Base-by-base conservation (phyloP, 1,140 invertebrate genomes). In the Achroia grisella region DNA sequence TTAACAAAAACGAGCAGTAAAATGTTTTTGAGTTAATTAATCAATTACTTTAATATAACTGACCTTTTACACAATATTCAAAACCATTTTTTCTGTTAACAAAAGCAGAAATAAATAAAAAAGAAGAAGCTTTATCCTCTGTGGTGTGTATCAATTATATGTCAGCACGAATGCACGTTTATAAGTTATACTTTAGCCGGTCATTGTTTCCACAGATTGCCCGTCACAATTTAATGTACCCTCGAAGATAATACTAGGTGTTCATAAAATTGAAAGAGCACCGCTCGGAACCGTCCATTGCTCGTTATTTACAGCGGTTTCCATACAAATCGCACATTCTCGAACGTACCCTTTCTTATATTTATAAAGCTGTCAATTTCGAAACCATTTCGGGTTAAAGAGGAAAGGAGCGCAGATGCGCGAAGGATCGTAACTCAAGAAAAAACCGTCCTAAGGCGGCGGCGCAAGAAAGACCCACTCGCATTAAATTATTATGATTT, bases 401-500 rank as follows among this genome's bases (percentile, higher is more conserved):
- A 58, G 64, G 60, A 23, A 23, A 23, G 58, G 56, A 64, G 67
- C 65, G 68, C 73, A 78, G 73, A 80, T 80, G 73, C 56, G 52
- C 44, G 37, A 35, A 48, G 47, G 63, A 49, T 67, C 75, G 64
- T 75, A 71, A 75, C 62, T 64, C 46, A 61, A 49, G 60, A 56
- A 75, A 79, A 75, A 77, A 74, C 58, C 53, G 45, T 40, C 14
- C n/a, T 28, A 29, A 44, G 59, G 55, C 49, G 42, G 62, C 60
- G 60, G 64, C 66, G 54, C 61, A 60, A 60, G 63, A 71, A 65
- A 71, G 64, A 57, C 55, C 46, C 56, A 57, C 57, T 58, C 57
- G 72, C 70, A 71, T 82, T 80, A 82, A 82, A 82, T 82, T 82
- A 80, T 80, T 80, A 82, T 82, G 78, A 82, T 82, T 82, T 82